Evolutionary conservation across 1,140 invertebrate genomes (phyloP).

Genomic region (Bombus sylvicola): DNA sequence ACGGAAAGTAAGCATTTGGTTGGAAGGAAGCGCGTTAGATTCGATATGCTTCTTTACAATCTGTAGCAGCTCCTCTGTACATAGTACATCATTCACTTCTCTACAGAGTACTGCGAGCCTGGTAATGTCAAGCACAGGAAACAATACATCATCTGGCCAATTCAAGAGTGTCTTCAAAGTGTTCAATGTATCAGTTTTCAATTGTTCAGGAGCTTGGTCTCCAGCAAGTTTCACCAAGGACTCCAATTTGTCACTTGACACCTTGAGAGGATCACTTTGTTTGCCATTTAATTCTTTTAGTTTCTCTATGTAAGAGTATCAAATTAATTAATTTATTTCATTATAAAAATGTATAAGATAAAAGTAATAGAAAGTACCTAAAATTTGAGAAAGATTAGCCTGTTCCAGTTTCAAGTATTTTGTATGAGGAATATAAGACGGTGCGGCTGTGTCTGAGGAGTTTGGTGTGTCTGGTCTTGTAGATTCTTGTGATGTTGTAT

Average conservation of each 20-base stretch:
- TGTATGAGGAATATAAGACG: constrained; percentile 75
- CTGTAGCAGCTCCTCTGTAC: constrained; percentile 80
- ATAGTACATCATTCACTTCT: constrained; percentile 85
- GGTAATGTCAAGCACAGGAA: constrained; percentile 93
- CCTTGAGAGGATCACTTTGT: constrained; percentile 78
- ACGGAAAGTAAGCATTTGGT: constrained; percentile 90
- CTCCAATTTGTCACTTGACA: constrained; percentile 84
- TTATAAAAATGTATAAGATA: constrained; percentile 56
- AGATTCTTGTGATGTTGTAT: constrained; percentile 23
- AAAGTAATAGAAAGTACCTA: constrained; percentile 80
- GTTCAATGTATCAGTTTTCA: constrained; percentile 82
- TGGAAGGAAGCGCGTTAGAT: constrained; percentile 83
- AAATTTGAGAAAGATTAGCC: constrained; percentile 85
- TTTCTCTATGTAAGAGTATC: constrained; percentile 82
- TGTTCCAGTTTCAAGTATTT: constrained; percentile 86
- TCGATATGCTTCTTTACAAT: constrained; percentile 78
- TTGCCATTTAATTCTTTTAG: constrained; percentile 89
- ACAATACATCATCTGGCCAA: constrained; percentile 92
- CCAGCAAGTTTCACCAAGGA: constrained; percentile 85
- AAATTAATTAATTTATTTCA: constrained; percentile 68
- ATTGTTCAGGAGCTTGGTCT: constrained; percentile 72
- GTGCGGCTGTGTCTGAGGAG: constrained; percentile 53
- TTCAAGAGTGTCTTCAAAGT: constrained; percentile 87
- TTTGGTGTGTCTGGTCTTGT: constrained; percentile 66
- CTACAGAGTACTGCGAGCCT: constrained; percentile 89